Evolutionary conservation across 1,140 invertebrate genomes (phyloP).

Genomic region (Cylas formicarius): DNA sequence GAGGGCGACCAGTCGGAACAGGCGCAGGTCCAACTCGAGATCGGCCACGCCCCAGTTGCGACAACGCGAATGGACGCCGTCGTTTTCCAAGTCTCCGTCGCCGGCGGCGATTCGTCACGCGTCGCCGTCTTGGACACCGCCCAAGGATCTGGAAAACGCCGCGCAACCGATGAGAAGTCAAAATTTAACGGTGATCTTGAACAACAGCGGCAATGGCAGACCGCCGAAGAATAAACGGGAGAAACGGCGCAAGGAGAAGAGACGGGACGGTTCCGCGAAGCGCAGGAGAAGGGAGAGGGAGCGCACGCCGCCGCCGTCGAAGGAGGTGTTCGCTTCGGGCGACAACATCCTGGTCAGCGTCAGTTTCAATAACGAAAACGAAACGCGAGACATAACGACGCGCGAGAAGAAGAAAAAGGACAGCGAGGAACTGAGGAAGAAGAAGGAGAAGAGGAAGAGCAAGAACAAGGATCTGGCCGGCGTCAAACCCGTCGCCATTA

Average conservation of each 20-base stretch:
- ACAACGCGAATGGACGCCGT: constrained; percentile 35
- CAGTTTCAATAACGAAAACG: constrained; percentile 73
- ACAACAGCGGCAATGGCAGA: constrained; percentile 49
- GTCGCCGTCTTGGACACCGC: constrained; percentile 45
- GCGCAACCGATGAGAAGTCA: constrained; percentile 33
- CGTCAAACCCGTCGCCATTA: constrained; percentile 72
- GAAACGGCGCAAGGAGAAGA: constrained; percentile 39
- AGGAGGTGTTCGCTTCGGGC: constrained; percentile 85
- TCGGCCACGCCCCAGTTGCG: constrained; percentile 22
- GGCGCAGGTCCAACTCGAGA: constrained; percentile 11
- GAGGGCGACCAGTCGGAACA: constrained; percentile 9
- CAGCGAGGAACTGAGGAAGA: constrained; percentile 47
- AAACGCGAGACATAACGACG: constrained; percentile 46
- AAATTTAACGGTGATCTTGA: constrained; percentile 48
- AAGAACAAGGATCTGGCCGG: constrained; percentile 41
- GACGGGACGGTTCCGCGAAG: constrained; percentile 47
- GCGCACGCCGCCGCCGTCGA: constrained; percentile 59
- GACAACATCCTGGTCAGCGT: constrained; percentile 88
- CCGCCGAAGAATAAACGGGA: constrained; percentile 50
- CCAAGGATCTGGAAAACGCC: constrained; percentile 35
- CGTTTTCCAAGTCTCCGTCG: constrained; percentile 39
- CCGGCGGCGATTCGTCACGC: constrained; percentile 16
- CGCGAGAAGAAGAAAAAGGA: constrained; percentile 45
- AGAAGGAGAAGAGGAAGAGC: constrained; percentile 34
- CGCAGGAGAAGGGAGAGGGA: constrained; percentile 47